Evolutionary conservation across 2,797 vertebrate genomes (phyloP), one percentile per base, ranked within the genome.

Genomic region (Gymnothorax reevesii): DNA sequence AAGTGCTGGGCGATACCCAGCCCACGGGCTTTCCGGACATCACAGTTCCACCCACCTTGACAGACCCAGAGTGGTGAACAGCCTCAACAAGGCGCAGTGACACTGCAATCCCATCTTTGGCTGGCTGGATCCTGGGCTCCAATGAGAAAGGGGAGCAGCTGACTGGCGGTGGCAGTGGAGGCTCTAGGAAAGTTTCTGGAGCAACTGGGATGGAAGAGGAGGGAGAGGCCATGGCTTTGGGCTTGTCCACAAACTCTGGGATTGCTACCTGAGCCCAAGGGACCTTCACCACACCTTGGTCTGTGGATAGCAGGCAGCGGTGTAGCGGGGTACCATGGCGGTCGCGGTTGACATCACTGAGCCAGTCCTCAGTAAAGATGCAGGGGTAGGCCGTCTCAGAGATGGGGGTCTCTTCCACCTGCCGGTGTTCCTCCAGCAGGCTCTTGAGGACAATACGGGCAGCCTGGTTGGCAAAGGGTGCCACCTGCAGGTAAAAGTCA

Each of bases 401-500:
- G 13, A 99, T 52, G 0, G 95, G 94, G 0, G 94, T 97, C 90
- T 96, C 95, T 89, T 97, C 95, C 7, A 97, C 96, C 0, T 95
- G 87, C 83, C 91, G 91, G 88, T 97, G 95, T 87, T 98, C 97
- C 6, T 88, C 87, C 82, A 97, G 94, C 79, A 98, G 97, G 86
- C 95, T 96, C 90, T 97, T 97, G 89, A 97, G 52, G 9, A 95
- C 91, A 10, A 98, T 95, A n/a, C 97, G 95, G 0, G 96, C 97
- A 0, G 97, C 94, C 91, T 97, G 98, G 86, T 98, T 97, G 57
- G 96, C 95, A 13, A 93, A 95, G 0, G 96, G 94, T 83, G 94
- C 95, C 0, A 97, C 97, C 87, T 97, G 97, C 84, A 98, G 96
- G 92, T 97, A 98, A 90, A 99, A 97, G 92, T 99, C 97, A 0